Percentiles rank a stretch among this genome's conserved stretches.
Evolutionary conservation across 2,113 vertebrate genomes (phyloP).

Genomic region (Crotalus viridis): DNA sequence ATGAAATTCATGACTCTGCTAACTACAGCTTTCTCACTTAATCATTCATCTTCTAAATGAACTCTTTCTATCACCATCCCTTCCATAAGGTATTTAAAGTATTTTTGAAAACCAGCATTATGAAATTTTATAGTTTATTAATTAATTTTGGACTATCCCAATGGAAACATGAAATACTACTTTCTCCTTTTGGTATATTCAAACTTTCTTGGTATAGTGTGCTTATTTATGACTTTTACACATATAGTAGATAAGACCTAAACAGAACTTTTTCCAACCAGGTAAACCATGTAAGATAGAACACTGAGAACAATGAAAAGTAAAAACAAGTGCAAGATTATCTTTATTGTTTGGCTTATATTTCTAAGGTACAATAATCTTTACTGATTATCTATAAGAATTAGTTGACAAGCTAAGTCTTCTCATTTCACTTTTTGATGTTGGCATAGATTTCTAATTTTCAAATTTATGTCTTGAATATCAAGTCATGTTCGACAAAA

Average conservation of each 20-base stretch:
- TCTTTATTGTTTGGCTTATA: neutral
- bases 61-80: neutral
- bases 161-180: slow-evolving; percentile 10
- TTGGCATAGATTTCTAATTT: neutral
- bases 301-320: neutral
- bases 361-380: neutral
- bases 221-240: neutral
- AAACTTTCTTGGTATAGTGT: slow-evolving; percentile 16
- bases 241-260: accelerated
- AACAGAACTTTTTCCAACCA: neutral
- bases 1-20: neutral
- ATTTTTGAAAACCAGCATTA: slow-evolving; percentile 39
- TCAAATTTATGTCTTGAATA: neutral
- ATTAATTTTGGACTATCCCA: neutral
- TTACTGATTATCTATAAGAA: neutral
- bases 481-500: neutral
- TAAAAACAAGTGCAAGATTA: neutral
- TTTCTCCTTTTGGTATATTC: slow-evolving; percentile 27
- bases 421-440: neutral
- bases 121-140: slow-evolving; percentile 45
- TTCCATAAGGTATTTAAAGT: slow-evolving; percentile 14
- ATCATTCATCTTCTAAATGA: slow-evolving; percentile 7
- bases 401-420: neutral
- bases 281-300: neutral
- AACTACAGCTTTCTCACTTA: slow-evolving; percentile 20